These are phyloP conservation scores for Tetramorium bicarinatum DNA, from an alignment of 2,888 invertebrate species.

Conservation along the genomic window DNA sequence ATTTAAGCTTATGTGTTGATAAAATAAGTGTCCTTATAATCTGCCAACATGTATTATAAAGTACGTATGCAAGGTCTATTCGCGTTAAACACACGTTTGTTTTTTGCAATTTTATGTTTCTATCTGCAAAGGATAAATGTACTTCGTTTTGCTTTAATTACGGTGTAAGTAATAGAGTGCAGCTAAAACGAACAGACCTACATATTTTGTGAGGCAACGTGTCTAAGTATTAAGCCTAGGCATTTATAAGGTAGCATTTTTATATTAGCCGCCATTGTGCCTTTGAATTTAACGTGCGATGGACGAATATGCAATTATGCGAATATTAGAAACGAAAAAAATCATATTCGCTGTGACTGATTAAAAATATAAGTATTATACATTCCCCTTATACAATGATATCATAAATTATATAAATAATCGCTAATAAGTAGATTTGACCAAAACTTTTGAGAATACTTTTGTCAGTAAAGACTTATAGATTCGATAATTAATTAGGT, in stretches of 20 bases:
- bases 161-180: neutral
- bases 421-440: constrained; percentile 34
- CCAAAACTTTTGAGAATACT: constrained; percentile 32
- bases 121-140: neutral
- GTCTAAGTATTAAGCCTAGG: constrained; percentile 22
- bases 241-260: constrained; percentile 68
- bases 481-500: constrained; percentile 6
- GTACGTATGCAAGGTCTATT: constrained; percentile 42
- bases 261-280: constrained; percentile 69
- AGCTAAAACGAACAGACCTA: constrained; percentile 15
- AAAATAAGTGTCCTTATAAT: constrained; percentile 64
- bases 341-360: constrained; percentile 51
- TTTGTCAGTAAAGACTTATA: constrained; percentile 10
- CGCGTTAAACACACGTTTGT: constrained; percentile 1
- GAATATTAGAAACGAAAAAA: constrained; percentile 32
- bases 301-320: constrained; percentile 36
- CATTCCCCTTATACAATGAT: neutral
- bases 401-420: constrained; percentile 32
- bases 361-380: constrained; percentile 56
- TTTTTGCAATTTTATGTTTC: constrained; percentile 21
- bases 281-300: constrained; percentile 62
- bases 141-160: constrained; percentile 6
- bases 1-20: constrained; percentile 38
- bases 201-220: constrained; percentile 23
- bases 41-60: constrained; percentile 53